These are phyloP conservation scores for Laterallus jamaicensis DNA, from an alignment of 2,113 vertebrate species.

Conservation along the genomic window DNA sequence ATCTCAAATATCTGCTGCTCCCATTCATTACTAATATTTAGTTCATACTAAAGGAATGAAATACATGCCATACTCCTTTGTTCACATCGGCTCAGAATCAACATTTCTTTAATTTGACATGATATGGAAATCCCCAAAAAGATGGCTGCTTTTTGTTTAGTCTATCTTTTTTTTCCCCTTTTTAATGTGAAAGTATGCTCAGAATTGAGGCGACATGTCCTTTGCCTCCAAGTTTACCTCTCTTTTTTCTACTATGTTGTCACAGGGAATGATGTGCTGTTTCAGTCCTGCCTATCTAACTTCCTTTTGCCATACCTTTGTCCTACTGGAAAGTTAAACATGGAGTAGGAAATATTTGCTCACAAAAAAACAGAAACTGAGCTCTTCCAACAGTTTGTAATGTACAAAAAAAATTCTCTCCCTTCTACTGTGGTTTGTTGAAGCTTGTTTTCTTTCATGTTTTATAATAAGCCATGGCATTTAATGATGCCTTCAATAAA, in stretches of 20 bases:
- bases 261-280: background rate
- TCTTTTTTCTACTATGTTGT: background rate
- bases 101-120: background rate
- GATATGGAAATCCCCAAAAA: background rate
- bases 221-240: background rate
- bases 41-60: background rate
- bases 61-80: background rate
- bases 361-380: background rate
- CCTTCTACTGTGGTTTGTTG: conserved; percentile 4
- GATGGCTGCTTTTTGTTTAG: background rate
- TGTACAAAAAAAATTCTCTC: background rate
- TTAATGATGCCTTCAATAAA: conserved; percentile 11
- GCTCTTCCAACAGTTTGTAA: background rate
- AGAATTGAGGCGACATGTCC: background rate
- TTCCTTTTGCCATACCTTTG: background rate
- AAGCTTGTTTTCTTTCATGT: conserved; percentile 26
- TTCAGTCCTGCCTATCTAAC: background rate
- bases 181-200: background rate
- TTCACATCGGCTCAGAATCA: background rate
- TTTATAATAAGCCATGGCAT: conserved; percentile 1
- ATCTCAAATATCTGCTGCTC: background rate
- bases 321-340: background rate
- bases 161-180: background rate
- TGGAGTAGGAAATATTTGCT: background rate
- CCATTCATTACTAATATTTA: background rate